These are phyloP conservation scores for Streblospio benedicti DNA, from an alignment of 1,140 invertebrate species.

Conservation along the genomic window DNA sequence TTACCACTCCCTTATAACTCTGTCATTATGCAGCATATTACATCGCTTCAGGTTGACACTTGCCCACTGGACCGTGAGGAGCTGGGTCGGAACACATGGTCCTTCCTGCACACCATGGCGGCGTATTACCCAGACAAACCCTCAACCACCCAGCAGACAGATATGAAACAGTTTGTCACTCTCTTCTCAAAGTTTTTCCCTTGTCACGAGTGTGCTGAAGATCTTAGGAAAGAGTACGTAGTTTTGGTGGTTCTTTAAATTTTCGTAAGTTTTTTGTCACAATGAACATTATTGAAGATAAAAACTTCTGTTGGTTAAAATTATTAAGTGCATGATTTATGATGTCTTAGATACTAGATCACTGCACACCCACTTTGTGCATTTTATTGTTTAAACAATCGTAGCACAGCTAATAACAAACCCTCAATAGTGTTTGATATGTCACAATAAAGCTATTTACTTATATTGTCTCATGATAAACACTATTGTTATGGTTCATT, in stretches of 20 bases:
- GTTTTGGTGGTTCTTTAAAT: conserved; percentile 7
- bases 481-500: no score
- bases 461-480: no score
- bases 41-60: no score
- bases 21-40: no score
- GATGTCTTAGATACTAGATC: not conserved
- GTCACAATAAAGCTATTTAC: no score
- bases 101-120: conserved; percentile 91
- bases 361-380: not conserved
- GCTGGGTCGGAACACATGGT: conserved; percentile 62
- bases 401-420: not conserved
- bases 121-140: conserved; percentile 88
- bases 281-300: not conserved
- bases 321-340: not conserved
- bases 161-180: conserved; percentile 75
- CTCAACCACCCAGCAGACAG: conserved; percentile 57
- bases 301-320: not conserved
- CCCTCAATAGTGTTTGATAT: no score
- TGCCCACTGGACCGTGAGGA: conserved; percentile 46
- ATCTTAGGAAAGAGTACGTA: conserved; percentile 52
- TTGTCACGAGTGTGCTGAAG: conserved; percentile 82
- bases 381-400: not conserved
- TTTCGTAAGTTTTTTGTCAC: not conserved
- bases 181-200: conserved; percentile 89
- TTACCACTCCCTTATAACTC: no score